phyloP scores from a whole-genome alignment of 2,797 vertebrate species.

The Steatocranus sp. region DNA sequence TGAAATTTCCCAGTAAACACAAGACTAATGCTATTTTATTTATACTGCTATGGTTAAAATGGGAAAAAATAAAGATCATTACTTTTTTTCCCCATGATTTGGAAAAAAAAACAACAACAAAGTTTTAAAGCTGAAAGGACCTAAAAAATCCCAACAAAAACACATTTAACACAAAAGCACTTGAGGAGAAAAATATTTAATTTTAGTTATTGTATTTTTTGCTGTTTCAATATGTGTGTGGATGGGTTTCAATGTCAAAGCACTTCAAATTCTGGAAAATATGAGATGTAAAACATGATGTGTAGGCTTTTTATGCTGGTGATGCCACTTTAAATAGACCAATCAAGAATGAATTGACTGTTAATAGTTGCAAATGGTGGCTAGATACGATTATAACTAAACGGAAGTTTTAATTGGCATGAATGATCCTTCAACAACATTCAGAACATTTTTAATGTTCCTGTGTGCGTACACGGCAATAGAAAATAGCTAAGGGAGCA shows the following conservation, averaged over 20 bases:
- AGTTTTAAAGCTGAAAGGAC: background rate
- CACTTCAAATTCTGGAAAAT: background rate
- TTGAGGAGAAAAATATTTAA: background rate
- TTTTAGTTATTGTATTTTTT: background rate
- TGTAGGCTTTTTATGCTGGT: background rate
- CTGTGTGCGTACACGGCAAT: background rate
- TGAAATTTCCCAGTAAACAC: background rate
- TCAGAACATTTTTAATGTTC: background rate
- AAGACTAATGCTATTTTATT: background rate
- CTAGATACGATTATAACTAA: background rate
- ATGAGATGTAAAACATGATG: background rate
- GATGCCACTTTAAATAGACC: background rate
- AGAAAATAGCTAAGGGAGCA: conserved; percentile 21
- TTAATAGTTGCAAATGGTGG: background rate
- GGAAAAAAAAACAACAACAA: background rate
- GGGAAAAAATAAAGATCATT: background rate
- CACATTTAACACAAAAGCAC: background rate
- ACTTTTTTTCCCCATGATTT: background rate
- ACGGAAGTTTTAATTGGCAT: background rate
- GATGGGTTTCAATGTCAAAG: background rate
- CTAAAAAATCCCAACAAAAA: background rate
- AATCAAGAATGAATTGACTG: background rate
- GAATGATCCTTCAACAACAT: background rate
- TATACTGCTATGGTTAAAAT: background rate
- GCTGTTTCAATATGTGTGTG: background rate